Evolutionary conservation across 2,888 invertebrate genomes (phyloP), one percentile per base, ranked within the genome.

Genomic region (Lacanobia wlatinum): DNA sequence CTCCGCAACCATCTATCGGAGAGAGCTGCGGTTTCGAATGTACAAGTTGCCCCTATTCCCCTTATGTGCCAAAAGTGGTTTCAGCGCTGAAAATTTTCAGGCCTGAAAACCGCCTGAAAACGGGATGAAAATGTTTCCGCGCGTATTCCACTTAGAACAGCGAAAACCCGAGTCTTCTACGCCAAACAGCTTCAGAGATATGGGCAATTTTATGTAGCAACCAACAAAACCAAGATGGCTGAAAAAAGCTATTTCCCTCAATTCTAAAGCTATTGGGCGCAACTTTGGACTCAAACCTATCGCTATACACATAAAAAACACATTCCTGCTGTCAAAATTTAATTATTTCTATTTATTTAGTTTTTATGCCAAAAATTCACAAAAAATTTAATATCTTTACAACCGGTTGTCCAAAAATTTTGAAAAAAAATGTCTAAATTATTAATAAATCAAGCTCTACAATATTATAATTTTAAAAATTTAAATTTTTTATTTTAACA

Each of bases 101-200:
- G 53, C 5, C 14, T 14, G 6, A 23, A 53, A 21, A 53, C 7
- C 53, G 14, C 50, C 50, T 52, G 50, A 52, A 53, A 53, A 0
- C 53, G 0, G 0, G 10, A 21, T 10, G 3, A 10, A 21, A 3
- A 3, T 21, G 1, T 14, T 21, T 10, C 4, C 0, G 1, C 9
- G 0, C 2, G 10, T 21, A 1, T 10, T 1, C 50, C 5, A 0
- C 3, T 52, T 0, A 3, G 3, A 10, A 4, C n/a, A 21, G 1
- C 4, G 50, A 5, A 52, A 52, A 21, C 4, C 21, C 50, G 10
- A 10, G 10, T 4, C 10, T 52, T 21, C 50, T 52, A 21, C 4
- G 8, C 1, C 5, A 10, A 3, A 3, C 10, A 10, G 10, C 21
- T 52, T 1, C 9, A 21, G 50, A 52, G 50, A 9, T 21, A 52